Percentiles rank a stretch among this genome's conserved stretches.
Evolutionary conservation across 2,797 vertebrate genomes (phyloP).

Genomic region (Moxostoma hubbsi): DNA sequence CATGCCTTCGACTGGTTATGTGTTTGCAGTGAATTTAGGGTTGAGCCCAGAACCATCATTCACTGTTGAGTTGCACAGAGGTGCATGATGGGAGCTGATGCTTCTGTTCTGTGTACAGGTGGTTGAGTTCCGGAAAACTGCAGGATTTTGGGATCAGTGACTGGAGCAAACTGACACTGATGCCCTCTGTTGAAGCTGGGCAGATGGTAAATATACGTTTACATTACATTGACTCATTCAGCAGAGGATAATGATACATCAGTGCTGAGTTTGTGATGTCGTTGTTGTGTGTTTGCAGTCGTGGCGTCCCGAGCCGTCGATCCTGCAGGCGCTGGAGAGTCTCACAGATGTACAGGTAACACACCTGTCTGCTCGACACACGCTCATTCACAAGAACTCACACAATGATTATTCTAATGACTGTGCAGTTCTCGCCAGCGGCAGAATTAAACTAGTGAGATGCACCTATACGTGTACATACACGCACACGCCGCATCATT

Average conservation of each 20-base stretch:
- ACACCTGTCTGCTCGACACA: not conserved
- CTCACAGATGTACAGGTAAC: constrained; percentile 92
- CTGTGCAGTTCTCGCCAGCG: not conserved
- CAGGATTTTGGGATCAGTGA: constrained; percentile 86
- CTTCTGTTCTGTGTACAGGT: constrained; percentile 69
- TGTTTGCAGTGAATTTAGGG: no score
- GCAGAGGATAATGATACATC: not conserved
- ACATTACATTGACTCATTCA: no score
- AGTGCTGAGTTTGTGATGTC: not conserved
- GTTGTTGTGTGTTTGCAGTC: constrained; percentile 67
- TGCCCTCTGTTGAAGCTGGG: constrained; percentile 89
- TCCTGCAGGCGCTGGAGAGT: constrained; percentile 90
- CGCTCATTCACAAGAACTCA: constrained; percentile 31
- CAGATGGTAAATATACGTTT: constrained; percentile 80
- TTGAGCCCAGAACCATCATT: not conserved
- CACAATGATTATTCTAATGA: not conserved
- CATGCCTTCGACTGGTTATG: no score
- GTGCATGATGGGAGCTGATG: not conserved
- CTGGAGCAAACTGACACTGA: constrained; percentile 89
- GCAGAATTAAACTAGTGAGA: not conserved
- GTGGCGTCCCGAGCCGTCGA: constrained; percentile 83
- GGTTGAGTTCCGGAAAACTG: constrained; percentile 86
- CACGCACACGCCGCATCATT: not conserved
- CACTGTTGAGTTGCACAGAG: not conserved
- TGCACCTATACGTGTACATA: not conserved